phyloP scores from a whole-genome alignment of 2,888 invertebrate genomes.

The Nipponacmea schrenckii region DNA sequence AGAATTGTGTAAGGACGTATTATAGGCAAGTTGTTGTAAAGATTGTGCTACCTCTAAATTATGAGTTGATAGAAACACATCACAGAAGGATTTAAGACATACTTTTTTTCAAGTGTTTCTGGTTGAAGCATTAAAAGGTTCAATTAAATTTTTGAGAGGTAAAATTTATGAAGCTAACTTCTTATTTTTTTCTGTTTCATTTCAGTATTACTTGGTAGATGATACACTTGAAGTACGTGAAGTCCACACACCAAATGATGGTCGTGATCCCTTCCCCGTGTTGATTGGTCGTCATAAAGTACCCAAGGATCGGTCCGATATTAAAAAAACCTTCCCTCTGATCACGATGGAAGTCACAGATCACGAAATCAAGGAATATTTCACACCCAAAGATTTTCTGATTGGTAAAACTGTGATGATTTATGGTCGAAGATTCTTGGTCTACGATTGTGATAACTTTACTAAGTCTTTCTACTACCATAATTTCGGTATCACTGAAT shows the following conservation, averaged over 20 bases:
- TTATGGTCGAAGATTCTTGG: conserved; percentile 73
- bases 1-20: background rate
- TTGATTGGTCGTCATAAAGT: conserved; percentile 81
- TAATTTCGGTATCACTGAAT: conserved; percentile 68
- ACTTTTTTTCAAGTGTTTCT: no score
- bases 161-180: background rate
- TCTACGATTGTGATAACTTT: conserved; percentile 84
- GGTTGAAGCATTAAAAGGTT: no score
- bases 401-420: conserved; percentile 74
- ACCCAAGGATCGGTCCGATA: conserved; percentile 57
- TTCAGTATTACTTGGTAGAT: conserved; percentile 80
- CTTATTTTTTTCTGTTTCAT: conserved; percentile 14
- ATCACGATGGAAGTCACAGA: conserved; percentile 78
- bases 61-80: no score
- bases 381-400: conserved; percentile 80
- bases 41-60: background rate
- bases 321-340: conserved; percentile 68
- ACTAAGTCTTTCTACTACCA: conserved; percentile 80
- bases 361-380: conserved; percentile 81
- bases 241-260: conserved; percentile 78
- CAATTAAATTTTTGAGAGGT: no score
- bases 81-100: no score
- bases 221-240: conserved; percentile 84
- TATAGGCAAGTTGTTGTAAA: no score
- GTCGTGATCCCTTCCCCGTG: conserved; percentile 81